These are phyloP conservation scores for Atta texana DNA, from an alignment of 1,140 invertebrate species.

Conservation along the genomic window DNA sequence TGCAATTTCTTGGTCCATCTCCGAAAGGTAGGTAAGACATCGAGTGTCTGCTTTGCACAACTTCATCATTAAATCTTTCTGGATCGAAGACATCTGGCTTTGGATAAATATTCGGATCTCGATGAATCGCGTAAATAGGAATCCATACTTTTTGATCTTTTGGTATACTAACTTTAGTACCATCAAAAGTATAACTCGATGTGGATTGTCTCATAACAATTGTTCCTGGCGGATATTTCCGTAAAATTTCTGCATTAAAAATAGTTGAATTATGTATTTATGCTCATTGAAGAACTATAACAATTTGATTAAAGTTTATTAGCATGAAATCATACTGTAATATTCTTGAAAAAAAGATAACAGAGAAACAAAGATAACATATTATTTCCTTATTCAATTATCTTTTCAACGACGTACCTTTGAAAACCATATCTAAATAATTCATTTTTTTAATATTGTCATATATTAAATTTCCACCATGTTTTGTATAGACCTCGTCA, in stretches of 20 bases:
- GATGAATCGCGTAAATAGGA: conserved; percentile 87
- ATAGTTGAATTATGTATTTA: background rate
- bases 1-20: conserved; percentile 90
- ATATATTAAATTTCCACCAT: conserved; percentile 70
- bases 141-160: conserved; percentile 81
- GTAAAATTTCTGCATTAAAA: conserved; percentile 86
- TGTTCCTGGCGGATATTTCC: conserved; percentile 87
- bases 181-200: conserved; percentile 84
- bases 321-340: background rate
- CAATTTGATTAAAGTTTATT: background rate
- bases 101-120: conserved; percentile 87
- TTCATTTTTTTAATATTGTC: conserved; percentile 75
- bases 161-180: conserved; percentile 82
- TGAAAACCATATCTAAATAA: conserved; percentile 78
- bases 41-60: conserved; percentile 77
- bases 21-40: conserved; percentile 90
- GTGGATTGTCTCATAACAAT: conserved; percentile 85
- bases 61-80: conserved; percentile 87
- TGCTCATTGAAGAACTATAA: background rate
- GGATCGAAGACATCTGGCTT: conserved; percentile 88
- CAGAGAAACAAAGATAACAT: background rate
- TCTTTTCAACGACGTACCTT: conserved; percentile 64
- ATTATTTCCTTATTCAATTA: background rate
- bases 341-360: background rate
- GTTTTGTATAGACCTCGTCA: conserved; percentile 69